phyloP scores from a whole-genome alignment of 35 echinoderm and acorn worm genomes.

The Acanthaster planci region DNA sequence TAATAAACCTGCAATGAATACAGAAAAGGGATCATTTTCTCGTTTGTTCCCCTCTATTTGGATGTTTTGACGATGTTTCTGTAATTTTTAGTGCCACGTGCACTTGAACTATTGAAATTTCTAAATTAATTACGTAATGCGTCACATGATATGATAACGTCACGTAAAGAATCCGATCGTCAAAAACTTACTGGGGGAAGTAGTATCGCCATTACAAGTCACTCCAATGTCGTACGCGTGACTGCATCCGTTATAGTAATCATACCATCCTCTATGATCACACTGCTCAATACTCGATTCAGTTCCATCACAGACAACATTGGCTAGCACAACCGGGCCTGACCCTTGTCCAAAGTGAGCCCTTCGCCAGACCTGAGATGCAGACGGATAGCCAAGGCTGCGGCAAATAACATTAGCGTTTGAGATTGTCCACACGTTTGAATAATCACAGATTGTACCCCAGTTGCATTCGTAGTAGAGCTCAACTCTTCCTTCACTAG shows the following conservation, averaged over 20 bases:
- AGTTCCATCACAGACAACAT: constrained; percentile 19
- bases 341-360: constrained; percentile 17
- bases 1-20: no score
- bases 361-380: background rate
- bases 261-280: background rate
- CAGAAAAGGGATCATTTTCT: no score
- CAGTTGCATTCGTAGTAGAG: constrained; percentile 36
- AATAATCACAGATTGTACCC: constrained; percentile 38
- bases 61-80: no score
- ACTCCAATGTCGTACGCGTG: background rate
- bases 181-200: no score
- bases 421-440: constrained; percentile 19
- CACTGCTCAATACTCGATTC: background rate
- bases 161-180: no score
- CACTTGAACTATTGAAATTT: no score
- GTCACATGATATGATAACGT: no score
- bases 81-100: no score
- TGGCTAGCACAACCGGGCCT: background rate
- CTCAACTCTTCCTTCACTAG: constrained; percentile 41
- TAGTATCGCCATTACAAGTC: background rate
- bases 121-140: no score
- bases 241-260: background rate
- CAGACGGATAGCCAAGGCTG: constrained; percentile 21
- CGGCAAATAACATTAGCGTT: constrained; percentile 43
- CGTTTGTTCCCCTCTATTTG: no score